Percentiles rank a stretch among this genome's conserved stretches.
These are phyloP conservation scores for Lagenorhynchus albirostris DNA, from an alignment of 2,113 vertebrate species.

Conservation along the genomic window DNA sequence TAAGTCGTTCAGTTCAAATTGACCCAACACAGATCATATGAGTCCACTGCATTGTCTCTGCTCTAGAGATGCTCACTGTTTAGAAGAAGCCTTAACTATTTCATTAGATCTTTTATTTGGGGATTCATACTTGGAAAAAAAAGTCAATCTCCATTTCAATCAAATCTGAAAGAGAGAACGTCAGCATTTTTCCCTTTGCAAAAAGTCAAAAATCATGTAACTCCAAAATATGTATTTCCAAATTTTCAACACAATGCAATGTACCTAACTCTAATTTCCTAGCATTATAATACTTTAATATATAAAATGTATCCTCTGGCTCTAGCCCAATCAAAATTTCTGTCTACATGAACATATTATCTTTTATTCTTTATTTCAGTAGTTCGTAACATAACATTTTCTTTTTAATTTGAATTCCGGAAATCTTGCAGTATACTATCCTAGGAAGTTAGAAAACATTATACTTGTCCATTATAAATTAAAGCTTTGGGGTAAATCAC, in stretches of 20 bases:
- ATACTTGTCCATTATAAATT: background rate
- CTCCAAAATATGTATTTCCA: background rate
- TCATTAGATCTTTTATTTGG: background rate
- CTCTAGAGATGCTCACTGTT: background rate
- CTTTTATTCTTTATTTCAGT: background rate
- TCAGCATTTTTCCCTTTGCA: background rate
- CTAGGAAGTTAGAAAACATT: background rate
- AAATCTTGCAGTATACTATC: background rate
- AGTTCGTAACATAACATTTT: background rate
- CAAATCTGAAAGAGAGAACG: background rate
- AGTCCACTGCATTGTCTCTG: background rate
- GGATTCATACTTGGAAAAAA: background rate
- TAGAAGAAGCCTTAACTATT: background rate
- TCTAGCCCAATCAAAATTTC: background rate
- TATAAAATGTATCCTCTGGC: background rate
- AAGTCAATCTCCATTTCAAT: background rate
- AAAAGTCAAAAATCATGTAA: background rate
- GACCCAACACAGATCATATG: conserved; percentile 49
- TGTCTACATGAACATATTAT: background rate
- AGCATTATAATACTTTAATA: background rate
- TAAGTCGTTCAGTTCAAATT: conserved; percentile 33
- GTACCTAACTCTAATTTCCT: background rate
- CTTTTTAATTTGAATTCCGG: background rate
- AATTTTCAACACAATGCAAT: background rate
- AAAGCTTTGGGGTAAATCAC: background rate